Evolutionary conservation across 2,888 invertebrate species (phyloP).

Genomic region (Calameuta filiformis): DNA sequence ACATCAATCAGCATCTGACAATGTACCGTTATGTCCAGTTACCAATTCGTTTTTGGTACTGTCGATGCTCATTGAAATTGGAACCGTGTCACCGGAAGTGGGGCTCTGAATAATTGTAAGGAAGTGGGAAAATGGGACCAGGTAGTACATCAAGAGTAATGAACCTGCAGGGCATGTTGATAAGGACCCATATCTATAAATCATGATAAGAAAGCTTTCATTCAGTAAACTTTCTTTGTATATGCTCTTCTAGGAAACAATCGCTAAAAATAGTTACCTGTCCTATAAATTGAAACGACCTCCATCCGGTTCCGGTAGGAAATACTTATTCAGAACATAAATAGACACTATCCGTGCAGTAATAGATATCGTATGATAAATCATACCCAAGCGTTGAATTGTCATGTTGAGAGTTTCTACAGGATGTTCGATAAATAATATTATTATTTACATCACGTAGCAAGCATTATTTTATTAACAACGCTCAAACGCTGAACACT

Average conservation of each 20-base stretch:
- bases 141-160: neutral
- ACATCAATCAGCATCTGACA: conserved; percentile 19
- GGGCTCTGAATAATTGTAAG: conserved; percentile 24
- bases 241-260: neutral
- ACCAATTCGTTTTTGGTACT: conserved; percentile 22
- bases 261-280: neutral
- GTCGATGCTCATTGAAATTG: conserved; percentile 32
- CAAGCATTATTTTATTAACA: neutral
- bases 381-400: neutral
- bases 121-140: conserved; percentile 10
- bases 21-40: conserved; percentile 27
- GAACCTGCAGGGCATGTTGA: neutral
- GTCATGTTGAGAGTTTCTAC: neutral
- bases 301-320: neutral
- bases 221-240: neutral
- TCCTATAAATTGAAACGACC: neutral
- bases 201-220: neutral
- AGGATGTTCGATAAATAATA: neutral
- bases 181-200: neutral
- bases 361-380: neutral
- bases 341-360: neutral
- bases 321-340: neutral
- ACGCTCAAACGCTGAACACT: neutral
- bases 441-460: neutral
- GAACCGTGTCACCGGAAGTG: conserved; percentile 38